Evolutionary conservation across 2,888 invertebrate species (phyloP).

Genomic region (Lydus trimaculatus): DNA sequence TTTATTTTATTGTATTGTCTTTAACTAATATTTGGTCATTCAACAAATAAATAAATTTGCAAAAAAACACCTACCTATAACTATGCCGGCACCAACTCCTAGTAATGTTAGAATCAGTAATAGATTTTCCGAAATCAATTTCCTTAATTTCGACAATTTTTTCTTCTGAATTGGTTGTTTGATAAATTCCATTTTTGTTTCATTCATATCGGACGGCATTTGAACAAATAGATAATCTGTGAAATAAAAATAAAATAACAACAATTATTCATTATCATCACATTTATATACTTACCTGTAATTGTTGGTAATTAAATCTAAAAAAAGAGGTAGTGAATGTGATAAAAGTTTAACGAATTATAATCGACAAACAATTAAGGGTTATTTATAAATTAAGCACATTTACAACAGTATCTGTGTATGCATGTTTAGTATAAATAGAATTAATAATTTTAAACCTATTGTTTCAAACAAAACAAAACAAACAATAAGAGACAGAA

Average conservation of each 20-base stretch:
- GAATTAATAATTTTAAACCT: background rate
- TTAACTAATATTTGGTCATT: no score
- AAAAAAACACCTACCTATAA: constrained; percentile 68
- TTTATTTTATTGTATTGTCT: background rate
- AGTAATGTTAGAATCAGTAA: constrained; percentile 80
- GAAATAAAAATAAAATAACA: constrained; percentile 57
- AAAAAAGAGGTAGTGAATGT: no score
- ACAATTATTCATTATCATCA: background rate
- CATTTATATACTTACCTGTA: background rate
- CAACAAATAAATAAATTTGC: background rate
- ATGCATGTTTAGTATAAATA: background rate
- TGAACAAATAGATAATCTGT: constrained; percentile 83
- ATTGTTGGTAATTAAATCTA: no score
- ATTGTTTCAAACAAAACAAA: background rate
- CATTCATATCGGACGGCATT: constrained; percentile 73
- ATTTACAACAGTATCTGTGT: background rate
- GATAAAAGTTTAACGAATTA: no score
- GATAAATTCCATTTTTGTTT: constrained; percentile 58
- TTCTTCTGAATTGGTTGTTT: constrained; percentile 61
- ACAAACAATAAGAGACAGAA: background rate
- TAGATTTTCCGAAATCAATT: constrained; percentile 78
- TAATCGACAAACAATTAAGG: no score
- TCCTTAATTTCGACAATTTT: constrained; percentile 71
- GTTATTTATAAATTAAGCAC: no score
- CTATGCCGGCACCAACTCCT: constrained; percentile 79